These are phyloP conservation scores for Cistogaster globosa DNA, from an alignment of 2,888 invertebrate species.

Conservation along the genomic window DNA sequence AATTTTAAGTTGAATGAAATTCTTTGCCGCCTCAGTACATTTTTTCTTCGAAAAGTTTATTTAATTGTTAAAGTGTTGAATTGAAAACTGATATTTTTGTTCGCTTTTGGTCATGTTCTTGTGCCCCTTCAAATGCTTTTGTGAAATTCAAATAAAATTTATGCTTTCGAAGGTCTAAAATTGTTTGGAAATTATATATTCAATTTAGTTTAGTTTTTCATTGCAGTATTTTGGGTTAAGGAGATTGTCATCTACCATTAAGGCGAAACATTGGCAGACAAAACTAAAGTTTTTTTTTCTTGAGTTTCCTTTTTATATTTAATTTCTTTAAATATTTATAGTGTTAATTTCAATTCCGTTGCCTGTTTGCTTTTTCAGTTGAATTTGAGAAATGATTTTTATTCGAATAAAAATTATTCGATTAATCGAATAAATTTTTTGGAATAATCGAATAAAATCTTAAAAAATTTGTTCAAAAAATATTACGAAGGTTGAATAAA, in stretches of 20 bases:
- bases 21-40: slow-evolving; percentile 22
- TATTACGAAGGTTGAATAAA: too few species aligned
- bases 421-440: too few species aligned
- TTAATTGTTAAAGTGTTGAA: slow-evolving; percentile 49
- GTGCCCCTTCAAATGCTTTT: background rate
- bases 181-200: slow-evolving; percentile 43
- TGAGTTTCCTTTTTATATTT: slow-evolving; percentile 9
- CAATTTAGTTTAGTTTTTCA: slow-evolving; percentile 36
- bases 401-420: too few species aligned
- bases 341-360: slow-evolving; percentile 52
- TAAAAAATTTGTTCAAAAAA: too few species aligned
- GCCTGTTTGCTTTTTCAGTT: slow-evolving; percentile 19
- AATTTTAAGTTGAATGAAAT: slow-evolving; percentile 13
- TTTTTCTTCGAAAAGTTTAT: slow-evolving; percentile 13
- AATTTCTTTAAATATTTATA: slow-evolving; percentile 38
- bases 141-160: slow-evolving; percentile 57
- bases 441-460: too few species aligned
- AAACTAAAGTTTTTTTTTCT: slow-evolving; percentile 3
- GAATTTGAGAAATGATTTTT: slow-evolving; percentile 27
- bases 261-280: slow-evolving; percentile 41
- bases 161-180: slow-evolving; percentile 36
- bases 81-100: slow-evolving; percentile 43
- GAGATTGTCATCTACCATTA: slow-evolving; percentile 68
- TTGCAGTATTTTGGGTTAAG: slow-evolving; percentile 12
- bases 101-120: slow-evolving; percentile 10